These are phyloP conservation scores for Hyperoodon ampullatus DNA, from an alignment of 2,113 vertebrate genomes.

Conservation along the genomic window DNA sequence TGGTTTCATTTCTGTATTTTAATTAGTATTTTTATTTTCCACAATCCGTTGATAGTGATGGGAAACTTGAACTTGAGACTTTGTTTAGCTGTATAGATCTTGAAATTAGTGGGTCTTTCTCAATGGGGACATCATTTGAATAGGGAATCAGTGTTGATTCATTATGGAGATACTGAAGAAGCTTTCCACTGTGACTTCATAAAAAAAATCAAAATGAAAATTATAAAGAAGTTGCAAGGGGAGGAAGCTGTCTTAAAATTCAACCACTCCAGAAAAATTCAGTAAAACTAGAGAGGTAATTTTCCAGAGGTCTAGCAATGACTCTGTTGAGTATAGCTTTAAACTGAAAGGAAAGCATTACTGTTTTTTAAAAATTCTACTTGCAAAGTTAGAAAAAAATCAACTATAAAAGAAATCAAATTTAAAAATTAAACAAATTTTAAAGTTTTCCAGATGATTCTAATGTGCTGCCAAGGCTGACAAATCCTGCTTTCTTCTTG, in stretches of 20 bases:
- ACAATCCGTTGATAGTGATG: background rate
- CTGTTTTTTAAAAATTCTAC: background rate
- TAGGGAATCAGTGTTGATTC: constrained; percentile 43
- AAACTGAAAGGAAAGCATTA: background rate
- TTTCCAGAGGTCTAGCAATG: background rate
- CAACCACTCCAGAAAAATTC: background rate
- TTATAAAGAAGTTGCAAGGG: background rate
- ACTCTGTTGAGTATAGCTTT: constrained; percentile 34
- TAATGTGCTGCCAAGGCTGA: background rate
- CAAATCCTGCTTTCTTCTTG: background rate
- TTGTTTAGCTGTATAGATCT: background rate
- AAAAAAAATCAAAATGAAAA: constrained; percentile 40
- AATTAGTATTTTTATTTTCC: constrained; percentile 56
- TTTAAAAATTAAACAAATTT: background rate
- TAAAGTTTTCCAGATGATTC: background rate
- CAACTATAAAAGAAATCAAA: background rate
- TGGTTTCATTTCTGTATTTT: constrained; percentile 63
- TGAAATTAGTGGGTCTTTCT: constrained; percentile 51
- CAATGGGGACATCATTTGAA: constrained; percentile 9
- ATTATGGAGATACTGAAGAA: background rate
- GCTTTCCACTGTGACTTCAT: background rate
- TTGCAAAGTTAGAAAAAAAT: background rate
- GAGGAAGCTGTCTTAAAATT: background rate
- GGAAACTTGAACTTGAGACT: constrained; percentile 22
- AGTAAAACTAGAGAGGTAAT: background rate